A percentile compares a stretch with the other conserved stretches of the same genome.
Conservation (phyloP, 2,797 vertebrate species). For the Necrosyrtes monachus region DNA sequence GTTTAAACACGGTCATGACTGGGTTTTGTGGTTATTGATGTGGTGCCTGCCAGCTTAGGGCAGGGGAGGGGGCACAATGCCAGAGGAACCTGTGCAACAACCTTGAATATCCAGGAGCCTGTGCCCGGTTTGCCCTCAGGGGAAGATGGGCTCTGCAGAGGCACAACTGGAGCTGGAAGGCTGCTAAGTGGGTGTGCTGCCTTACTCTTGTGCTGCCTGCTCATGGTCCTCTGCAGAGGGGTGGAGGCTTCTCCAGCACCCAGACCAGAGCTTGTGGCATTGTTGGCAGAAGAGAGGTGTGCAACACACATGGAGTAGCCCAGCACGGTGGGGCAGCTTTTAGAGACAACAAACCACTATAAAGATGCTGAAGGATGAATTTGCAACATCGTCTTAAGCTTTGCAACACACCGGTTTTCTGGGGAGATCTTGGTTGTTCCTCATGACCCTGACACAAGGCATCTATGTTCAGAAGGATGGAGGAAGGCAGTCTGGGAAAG, state of each 20-base stretch:
- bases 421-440: neutral
- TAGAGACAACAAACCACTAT: neutral
- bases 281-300: neutral
- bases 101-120: neutral
- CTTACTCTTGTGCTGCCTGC: neutral
- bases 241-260: rapidly evolving
- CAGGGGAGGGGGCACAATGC: neutral
- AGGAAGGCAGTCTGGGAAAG: neutral
- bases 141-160: neutral
- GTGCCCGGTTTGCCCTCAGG: neutral
- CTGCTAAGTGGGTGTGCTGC: neutral
- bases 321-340: neutral
- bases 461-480: neutral
- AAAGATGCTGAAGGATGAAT: neutral
- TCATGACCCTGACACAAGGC: no score
- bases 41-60: neutral
- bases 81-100: rapidly evolving
- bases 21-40: neutral
- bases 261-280: neutral
- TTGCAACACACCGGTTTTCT: neutral
- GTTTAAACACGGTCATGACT: neutral
- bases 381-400: neutral
- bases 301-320: rapidly evolving
- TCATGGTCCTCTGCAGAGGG: neutral
- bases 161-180: neutral